Evolutionary conservation across 2,797 vertebrate species (phyloP), one percentile per base, ranked within the genome.

Genomic region (Peromyscus nudipes): DNA sequence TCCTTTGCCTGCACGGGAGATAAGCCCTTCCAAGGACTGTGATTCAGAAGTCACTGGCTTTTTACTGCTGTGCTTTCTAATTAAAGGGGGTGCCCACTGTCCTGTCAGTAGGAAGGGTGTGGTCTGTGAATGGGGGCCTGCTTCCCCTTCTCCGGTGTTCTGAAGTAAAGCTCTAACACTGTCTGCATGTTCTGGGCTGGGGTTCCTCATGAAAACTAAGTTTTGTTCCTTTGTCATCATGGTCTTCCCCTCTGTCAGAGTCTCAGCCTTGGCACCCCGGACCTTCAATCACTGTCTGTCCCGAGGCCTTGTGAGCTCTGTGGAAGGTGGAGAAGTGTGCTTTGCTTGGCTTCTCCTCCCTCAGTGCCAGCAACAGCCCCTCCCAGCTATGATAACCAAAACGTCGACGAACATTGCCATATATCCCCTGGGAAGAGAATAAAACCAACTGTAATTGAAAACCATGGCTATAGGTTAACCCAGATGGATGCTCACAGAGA

Each of bases 61-160:
- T 95, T 96, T 94, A 94, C 97, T 95, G 89, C 83, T 83, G 93
- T 76, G 88, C 94, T 90, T 98, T 65, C 95, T 92, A 52, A 89
- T 95, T 91, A 96, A 69, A 94, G 94, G n/a, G n/a, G 95, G 27
- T 84, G 73, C 92, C 96, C 52, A 2, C 62, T 71, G 25, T n/a
- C 12, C 1, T 4, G 8, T 1, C 8, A 12, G 4, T 21, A 40
- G 14, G 1, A 40, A 93, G 55, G 65, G 91, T 79, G 13, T 4
- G 37, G 2, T 29, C 84, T 13, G 6, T 10, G 13, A 37, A 8
- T 3, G 2, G 8, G 13, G 2, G 6, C 4, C 0, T 3, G 16
- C 25, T 43, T 71, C 64, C 89, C 40, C 76, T 82, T 62, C 64
- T 60, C 62, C 2, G 0, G 0, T 31, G 65, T 69, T 52, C 81